These are phyloP conservation scores for Macrophya annulata DNA, from an alignment of 2,888 invertebrate genomes.

Conservation along the genomic window DNA sequence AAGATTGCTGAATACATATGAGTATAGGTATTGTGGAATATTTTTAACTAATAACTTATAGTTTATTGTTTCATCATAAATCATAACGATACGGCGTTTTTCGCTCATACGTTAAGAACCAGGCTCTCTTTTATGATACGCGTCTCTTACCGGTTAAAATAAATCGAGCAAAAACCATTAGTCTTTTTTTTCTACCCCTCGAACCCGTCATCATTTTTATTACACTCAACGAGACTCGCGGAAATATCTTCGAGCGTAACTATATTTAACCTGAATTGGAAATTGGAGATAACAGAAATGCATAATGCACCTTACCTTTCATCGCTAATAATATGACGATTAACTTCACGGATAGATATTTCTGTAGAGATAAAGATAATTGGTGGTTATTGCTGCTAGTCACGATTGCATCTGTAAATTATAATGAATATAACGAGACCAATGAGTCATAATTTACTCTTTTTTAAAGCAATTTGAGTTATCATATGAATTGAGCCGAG, in stretches of 20 bases:
- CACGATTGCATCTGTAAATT: background rate
- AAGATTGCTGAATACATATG: background rate
- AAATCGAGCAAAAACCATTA: background rate
- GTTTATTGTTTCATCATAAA: slow-evolving; percentile 39
- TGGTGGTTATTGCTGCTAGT: background rate
- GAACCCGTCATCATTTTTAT: slow-evolving; percentile 8
- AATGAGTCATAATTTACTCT: slow-evolving; percentile 1
- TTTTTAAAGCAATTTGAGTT: background rate
- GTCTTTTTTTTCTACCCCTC: background rate
- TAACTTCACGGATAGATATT: background rate
- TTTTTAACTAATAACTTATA: slow-evolving; percentile 4
- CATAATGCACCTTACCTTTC: background rate
- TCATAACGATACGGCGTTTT: slow-evolving; percentile 8
- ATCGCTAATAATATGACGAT: background rate
- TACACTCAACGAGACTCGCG: background rate
- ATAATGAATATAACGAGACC: background rate
- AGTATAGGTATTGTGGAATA: background rate
- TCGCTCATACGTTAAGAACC: background rate
- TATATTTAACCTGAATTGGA: slow-evolving; percentile 5
- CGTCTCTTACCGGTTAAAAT: background rate
- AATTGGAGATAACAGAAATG: slow-evolving; percentile 12
- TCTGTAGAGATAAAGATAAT: background rate
- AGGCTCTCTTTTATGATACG: background rate
- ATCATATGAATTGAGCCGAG: background rate
- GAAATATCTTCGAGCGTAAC: background rate